phyloP scores from a whole-genome alignment of 2,113 vertebrate species.

The Aramus guarauna region DNA sequence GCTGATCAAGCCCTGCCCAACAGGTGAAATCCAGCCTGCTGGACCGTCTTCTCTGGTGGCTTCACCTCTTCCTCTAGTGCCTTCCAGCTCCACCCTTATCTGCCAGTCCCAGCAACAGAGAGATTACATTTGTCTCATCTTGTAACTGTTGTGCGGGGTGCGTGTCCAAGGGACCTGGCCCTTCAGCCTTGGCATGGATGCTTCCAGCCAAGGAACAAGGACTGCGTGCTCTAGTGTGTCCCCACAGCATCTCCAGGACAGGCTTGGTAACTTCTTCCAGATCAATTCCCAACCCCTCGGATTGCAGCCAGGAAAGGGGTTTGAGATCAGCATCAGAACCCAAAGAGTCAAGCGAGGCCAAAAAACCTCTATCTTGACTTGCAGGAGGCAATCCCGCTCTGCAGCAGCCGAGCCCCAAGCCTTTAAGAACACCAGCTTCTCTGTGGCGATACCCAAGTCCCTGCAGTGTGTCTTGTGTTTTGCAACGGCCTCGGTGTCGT shows the following conservation, averaged over 20 bases:
- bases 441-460: neutral
- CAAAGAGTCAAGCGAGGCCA: neutral
- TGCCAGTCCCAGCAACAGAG: neutral
- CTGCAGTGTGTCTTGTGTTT: neutral
- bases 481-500: neutral
- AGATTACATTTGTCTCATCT: neutral
- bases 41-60: neutral
- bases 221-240: neutral
- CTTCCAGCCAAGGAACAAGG: neutral
- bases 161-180: neutral
- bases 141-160: too few relatives aligned
- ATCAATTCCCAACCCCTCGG: neutral
- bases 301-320: neutral
- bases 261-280: neutral
- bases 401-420: neutral
- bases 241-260: neutral
- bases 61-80: neutral
- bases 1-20: neutral
- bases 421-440: neutral
- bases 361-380: fast-evolving
- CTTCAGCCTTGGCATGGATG: neutral
- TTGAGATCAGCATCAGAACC: neutral
- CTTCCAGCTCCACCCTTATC: neutral
- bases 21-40: neutral
- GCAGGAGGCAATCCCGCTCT: neutral